Evolutionary conservation across 2,888 invertebrate genomes (phyloP), one percentile per base, ranked within the genome.

Genomic region (Cylloceria caligata): DNA sequence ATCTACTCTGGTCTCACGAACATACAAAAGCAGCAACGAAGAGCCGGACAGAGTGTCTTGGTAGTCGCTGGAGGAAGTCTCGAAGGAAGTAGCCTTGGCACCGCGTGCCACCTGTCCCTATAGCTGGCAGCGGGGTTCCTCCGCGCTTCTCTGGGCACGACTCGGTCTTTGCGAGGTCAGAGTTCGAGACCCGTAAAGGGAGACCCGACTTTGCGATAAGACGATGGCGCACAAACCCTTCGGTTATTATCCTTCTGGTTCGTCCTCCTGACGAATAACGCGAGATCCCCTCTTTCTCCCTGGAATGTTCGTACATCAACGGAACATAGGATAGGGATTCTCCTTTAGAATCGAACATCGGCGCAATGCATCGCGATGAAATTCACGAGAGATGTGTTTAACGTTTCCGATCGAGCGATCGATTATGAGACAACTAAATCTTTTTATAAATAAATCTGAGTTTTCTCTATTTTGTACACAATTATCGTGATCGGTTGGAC

Each of bases 81-180:
- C 52, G 62, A 19, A 73, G 75, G 71, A 80, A 80, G 75, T 39
- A 76, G 72, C 68, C 71, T 73, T 39, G 81, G 69, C 64, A 77
- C 81, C 81, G 81, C 81, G 81, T 81, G 81, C 77, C 81, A 81
- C 81, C 81, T 81, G 81, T 77, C 81, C 81, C 77, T 73, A 45
- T 9, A 77, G 67, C 72, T 73, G 57, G 77, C 62, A 62, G 77
- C 64, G 30, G 68, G 62, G 47, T 62, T 77, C 71, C 52, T 47
- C 68, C 39, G 16, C 30, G 24, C 19, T 47, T 30, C 71, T 47
- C 27, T 52, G 69, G 7, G 75, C 75, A 67, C 65, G 75, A 65
- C 67, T 57, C 19, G 57, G 30, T 27, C 42, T 65, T 72, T 42
- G 45, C 27, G 67, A 42, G 81, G 77, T 81, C 77, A 73, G 72